A percentile compares a stretch with the other conserved stretches of the same genome.
These are phyloP conservation scores for Meloidogyne hapla DNA, from an alignment of 1,140 invertebrate species.

Conservation along the genomic window DNA sequence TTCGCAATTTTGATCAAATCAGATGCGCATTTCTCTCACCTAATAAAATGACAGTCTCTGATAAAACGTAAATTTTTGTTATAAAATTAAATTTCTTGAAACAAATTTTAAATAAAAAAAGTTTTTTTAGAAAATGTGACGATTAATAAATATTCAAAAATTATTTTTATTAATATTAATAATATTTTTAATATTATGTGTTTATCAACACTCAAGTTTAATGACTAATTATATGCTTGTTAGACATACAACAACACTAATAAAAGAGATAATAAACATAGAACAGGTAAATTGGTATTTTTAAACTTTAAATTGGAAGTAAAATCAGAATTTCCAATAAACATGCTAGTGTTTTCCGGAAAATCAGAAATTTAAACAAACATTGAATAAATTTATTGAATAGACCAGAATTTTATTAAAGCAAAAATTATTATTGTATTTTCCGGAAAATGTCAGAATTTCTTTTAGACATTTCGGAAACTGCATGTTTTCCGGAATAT, in stretches of 20 bases:
- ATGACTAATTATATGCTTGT: not conserved
- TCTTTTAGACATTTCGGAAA: no score
- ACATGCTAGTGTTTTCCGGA: not conserved
- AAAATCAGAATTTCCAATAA: no score
- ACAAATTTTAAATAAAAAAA: no score
- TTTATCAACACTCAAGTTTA: not conserved
- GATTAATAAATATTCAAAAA: not conserved
- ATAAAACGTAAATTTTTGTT: no score
- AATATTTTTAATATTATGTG: not conserved
- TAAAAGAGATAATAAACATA: not conserved
- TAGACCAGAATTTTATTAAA: not conserved
- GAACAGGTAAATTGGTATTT: not conserved
- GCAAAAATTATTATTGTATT: not conserved
- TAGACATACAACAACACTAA: not conserved
- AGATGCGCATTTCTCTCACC: no score
- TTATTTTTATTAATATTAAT: not conserved
- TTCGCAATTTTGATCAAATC: not conserved
- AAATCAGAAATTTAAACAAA: no score
- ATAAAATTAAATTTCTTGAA: no score
- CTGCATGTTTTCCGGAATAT: no score
- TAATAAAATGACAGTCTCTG: no score
- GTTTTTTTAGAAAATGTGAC: no score
- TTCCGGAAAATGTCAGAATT: no score
- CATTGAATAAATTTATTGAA: not conserved
- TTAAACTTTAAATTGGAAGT: not conserved